phyloP scores from a whole-genome alignment of 2,888 invertebrate genomes.

The Macrosiphum euphorbiae region DNA sequence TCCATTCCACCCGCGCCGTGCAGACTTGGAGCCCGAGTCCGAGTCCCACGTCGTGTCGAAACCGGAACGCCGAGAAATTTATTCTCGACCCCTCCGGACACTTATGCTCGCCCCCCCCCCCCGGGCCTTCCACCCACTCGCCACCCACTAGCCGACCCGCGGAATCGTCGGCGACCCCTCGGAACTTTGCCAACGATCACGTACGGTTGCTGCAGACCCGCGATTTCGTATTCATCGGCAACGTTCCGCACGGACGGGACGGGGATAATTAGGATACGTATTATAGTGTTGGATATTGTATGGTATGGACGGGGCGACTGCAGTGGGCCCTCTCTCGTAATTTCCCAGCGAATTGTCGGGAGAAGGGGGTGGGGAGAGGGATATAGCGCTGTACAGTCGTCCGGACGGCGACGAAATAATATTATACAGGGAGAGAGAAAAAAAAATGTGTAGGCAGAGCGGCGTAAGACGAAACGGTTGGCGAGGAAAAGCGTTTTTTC shows the following conservation, averaged over 20 bases:
- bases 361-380: background rate
- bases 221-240: slow-evolving; percentile 48
- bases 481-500: slow-evolving; percentile 14
- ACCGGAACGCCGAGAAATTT: slow-evolving; percentile 5
- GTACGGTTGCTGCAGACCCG: slow-evolving; percentile 1
- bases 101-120: background rate
- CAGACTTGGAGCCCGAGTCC: background rate
- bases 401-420: background rate
- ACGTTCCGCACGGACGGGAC: slow-evolving; percentile 25
- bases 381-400: no score
- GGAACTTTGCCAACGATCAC: background rate
- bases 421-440: background rate
- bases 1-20: background rate
- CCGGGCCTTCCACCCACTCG: background rate
- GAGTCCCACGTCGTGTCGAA: background rate
- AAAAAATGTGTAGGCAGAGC: background rate
- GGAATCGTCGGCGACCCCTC: background rate
- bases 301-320: background rate
- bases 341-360: slow-evolving; percentile 19
- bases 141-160: background rate
- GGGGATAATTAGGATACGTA: slow-evolving; percentile 37
- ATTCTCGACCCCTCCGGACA: slow-evolving; percentile 16
- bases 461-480: background rate
- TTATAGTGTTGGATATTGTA: background rate
- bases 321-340: background rate